Evolutionary conservation across 2,113 vertebrate species (phyloP), one percentile per base, ranked within the genome.

Genomic region (Pyrgilauda ruficollis): DNA sequence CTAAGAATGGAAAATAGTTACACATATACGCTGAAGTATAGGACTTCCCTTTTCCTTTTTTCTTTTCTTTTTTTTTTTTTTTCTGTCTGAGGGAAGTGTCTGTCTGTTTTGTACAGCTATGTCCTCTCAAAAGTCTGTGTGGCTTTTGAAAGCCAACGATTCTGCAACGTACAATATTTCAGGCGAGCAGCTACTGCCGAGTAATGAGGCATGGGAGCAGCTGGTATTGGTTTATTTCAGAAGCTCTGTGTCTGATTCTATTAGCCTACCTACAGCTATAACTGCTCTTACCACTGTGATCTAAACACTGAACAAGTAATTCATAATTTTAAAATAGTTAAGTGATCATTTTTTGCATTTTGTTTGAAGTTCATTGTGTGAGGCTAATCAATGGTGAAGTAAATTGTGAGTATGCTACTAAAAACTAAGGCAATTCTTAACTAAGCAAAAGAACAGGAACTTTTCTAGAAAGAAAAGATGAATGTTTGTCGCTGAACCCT

Each of bases 401-500:
- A 87, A 92, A 95, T 47, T 46, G 50, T 59, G 59, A 94, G 52
- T 93, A 52, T 93, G 69, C 39, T 84, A 59, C 73, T 81, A 78
- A 89, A 90, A 92, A 85, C 73, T 30, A 26, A 87, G 82, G 87
- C 89, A 87, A 28, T 84, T 91, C 89, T 87, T 58, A 93, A 78
- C 85, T 91, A 94, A 90, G 89, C 37, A 70, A 93, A 97, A 97
- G 93, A 97, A 89, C 88, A 88, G 91, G 89, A 95, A 97, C 95
- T 97, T 97, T 92, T 97, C 96, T 81, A 90, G 97, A 89, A 96
- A 94, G 79, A 96, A 97, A 97, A 98, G 97, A 98, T 98, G 96
- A 98, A 98, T 98, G 97, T 98, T 98, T 98, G 97, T 98, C 98
- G 98, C 94, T 96, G 94, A 98, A 98, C 97, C 97, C 97, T 96